Evolutionary conservation across 2,797 vertebrate genomes (phyloP).

Genomic region (Anniella stebbinsi): DNA sequence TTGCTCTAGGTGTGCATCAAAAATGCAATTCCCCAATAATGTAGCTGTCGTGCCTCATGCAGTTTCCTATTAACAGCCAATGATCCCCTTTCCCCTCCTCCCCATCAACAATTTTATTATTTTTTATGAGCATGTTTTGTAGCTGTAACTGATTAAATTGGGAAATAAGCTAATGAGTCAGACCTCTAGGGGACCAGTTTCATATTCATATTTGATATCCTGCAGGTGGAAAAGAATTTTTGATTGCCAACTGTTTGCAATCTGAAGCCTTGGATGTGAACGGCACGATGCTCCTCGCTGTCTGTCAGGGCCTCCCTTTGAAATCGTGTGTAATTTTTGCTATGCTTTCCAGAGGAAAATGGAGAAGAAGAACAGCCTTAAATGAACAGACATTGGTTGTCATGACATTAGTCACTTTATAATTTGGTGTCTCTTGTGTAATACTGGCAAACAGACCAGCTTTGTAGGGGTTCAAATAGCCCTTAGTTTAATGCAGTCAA

Average conservation of each 20-base stretch:
- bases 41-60: slow-evolving; percentile 29
- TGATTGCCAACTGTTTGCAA: slow-evolving; percentile 53
- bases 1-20: not conserved
- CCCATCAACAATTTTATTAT: slow-evolving; percentile 49
- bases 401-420: not conserved
- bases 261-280: slow-evolving; percentile 47
- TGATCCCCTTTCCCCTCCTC: slow-evolving; percentile 22
- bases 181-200: slow-evolving; percentile 40
- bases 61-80: slow-evolving; percentile 53
- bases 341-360: not conserved
- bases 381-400: not conserved
- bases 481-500: too few relatives aligned
- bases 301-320: not conserved
- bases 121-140: slow-evolving; percentile 51
- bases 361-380: not conserved
- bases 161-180: slow-evolving; percentile 63
- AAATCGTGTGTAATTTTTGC: not conserved
- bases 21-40: not conserved
- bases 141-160: slow-evolving; percentile 54
- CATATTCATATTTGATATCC: slow-evolving; percentile 51
- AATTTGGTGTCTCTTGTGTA: not conserved
- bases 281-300: not conserved
- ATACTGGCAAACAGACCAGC: too few relatives aligned
- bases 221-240: slow-evolving; percentile 50
- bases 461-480: too few relatives aligned